A percentile compares a stretch with the other conserved stretches of the same genome.
Evolutionary conservation across 2,113 vertebrate species (phyloP).

Genomic region (Ochotona princeps): DNA sequence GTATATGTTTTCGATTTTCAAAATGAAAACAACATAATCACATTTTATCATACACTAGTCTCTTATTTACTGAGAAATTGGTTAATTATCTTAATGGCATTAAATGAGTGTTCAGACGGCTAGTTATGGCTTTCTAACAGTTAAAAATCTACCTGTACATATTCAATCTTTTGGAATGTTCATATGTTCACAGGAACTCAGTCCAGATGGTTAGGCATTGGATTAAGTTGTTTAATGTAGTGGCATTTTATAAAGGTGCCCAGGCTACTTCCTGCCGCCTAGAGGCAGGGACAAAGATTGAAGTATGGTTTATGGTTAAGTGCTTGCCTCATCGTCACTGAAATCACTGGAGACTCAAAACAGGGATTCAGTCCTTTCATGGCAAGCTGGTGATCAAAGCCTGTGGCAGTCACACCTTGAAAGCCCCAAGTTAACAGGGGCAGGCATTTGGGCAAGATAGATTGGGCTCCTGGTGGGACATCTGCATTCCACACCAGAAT

Average conservation of each 20-base stretch:
- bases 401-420: background rate
- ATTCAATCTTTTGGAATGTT: constrained; percentile 40
- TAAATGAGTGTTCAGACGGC: background rate
- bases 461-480: too few species aligned
- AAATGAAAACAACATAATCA: constrained; percentile 27
- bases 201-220: constrained; percentile 57
- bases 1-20: constrained; percentile 51
- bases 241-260: background rate
- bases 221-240: background rate
- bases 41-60: background rate
- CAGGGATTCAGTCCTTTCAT: background rate
- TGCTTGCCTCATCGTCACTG: background rate
- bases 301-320: background rate
- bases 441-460: too few species aligned
- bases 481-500: too few species aligned
- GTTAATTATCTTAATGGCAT: constrained; percentile 54
- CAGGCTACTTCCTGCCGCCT: too few species aligned
- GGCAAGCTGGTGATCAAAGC: background rate
- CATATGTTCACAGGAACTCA: constrained; percentile 28
- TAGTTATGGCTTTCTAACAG: background rate
- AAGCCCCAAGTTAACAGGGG: background rate
- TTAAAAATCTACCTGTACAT: constrained; percentile 59
- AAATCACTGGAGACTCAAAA: background rate
- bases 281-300: background rate
- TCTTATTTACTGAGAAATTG: constrained; percentile 55